phyloP scores from a whole-genome alignment of 2,888 invertebrate genomes.

The Tinea pellionella region DNA sequence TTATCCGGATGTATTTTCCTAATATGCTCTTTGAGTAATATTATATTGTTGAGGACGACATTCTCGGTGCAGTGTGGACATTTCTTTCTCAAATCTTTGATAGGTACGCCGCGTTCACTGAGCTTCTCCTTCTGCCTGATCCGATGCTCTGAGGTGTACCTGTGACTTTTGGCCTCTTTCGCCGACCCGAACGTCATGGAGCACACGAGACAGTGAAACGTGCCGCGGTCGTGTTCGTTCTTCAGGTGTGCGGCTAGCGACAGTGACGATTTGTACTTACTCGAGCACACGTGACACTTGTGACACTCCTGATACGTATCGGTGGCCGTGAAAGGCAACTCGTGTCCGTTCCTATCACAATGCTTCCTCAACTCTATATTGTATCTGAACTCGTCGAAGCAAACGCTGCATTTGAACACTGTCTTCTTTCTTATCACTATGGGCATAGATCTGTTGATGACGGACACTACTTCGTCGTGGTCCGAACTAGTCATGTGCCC shows the following conservation, averaged over 20 bases:
- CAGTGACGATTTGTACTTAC: slow-evolving; percentile 70
- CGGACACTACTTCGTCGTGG: slow-evolving; percentile 79
- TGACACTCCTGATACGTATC: slow-evolving; percentile 75
- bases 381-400: slow-evolving; percentile 76
- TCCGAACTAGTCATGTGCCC: slow-evolving; percentile 73
- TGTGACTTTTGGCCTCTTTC: slow-evolving; percentile 73
- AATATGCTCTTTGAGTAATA: slow-evolving; percentile 73
- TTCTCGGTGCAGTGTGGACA: slow-evolving; percentile 72
- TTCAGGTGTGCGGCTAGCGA: slow-evolving; percentile 77
- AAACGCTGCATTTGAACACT: slow-evolving; percentile 73
- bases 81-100: slow-evolving; percentile 53
- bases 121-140: slow-evolving; percentile 61
- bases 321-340: slow-evolving; percentile 62
- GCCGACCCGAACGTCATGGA: slow-evolving; percentile 71
- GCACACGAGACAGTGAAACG: slow-evolving; percentile 78
- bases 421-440: slow-evolving; percentile 78
- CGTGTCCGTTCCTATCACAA: slow-evolving; percentile 60
- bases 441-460: slow-evolving; percentile 84
- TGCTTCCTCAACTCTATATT: slow-evolving; percentile 80
- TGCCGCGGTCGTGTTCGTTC: slow-evolving; percentile 67
- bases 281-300: slow-evolving; percentile 71
- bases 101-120: slow-evolving; percentile 39
- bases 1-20: slow-evolving; percentile 70
- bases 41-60: slow-evolving; percentile 57
- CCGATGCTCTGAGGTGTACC: slow-evolving; percentile 74